These are phyloP conservation scores for Mormyrops boulengeri DNA, from an alignment of 2,797 vertebrate genomes.

Conservation along the genomic window DNA sequence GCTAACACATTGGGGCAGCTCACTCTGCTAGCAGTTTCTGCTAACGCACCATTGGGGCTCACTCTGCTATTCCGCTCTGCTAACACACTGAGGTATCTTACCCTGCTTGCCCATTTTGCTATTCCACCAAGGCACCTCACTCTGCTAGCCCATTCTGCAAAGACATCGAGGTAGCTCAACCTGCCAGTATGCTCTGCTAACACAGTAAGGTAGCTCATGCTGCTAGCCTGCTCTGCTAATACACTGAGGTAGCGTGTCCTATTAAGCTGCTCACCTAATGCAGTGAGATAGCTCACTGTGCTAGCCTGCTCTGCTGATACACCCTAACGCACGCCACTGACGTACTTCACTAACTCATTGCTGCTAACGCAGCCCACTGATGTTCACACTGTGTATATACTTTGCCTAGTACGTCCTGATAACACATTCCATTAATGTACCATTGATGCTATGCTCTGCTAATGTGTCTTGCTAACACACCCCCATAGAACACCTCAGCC, in stretches of 20 bases:
- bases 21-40: not conserved
- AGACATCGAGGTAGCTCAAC: too few species aligned
- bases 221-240: not conserved
- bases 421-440: slow-evolving; percentile 8
- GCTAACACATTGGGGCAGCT: not conserved
- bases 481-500: not conserved
- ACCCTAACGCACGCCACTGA: not conserved
- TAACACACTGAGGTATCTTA: not conserved
- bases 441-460: not conserved
- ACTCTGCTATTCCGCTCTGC: too few species aligned
- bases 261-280: too few species aligned
- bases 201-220: not conserved
- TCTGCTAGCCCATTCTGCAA: not conserved
- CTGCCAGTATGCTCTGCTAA: not conserved
- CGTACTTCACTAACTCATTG: not conserved
- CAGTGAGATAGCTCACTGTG: not conserved
- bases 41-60: not conserved
- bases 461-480: not conserved
- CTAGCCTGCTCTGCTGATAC: not conserved
- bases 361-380: not conserved
- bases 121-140: not conserved
- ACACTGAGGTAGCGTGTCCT: not conserved
- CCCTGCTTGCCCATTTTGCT: not conserved
- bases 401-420: not conserved
- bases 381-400: not conserved